Conservation (phyloP, 2,888 invertebrate species). For the Temnothorax ravouxi region DNA sequence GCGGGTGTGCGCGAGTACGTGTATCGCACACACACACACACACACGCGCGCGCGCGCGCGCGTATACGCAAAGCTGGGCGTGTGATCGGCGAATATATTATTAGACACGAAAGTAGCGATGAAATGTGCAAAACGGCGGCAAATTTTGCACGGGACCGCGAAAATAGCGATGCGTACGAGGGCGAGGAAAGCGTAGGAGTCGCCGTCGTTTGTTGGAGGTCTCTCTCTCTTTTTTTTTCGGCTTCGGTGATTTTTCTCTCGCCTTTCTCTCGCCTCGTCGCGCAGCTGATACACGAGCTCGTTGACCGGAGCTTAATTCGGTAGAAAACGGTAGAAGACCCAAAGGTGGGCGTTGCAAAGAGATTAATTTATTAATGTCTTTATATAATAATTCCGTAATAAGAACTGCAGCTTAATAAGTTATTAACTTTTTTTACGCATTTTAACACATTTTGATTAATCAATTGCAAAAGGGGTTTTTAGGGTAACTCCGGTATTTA, state of each 20-base stretch:
- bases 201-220: background rate
- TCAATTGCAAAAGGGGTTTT: background rate
- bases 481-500: no score
- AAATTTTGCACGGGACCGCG: slow-evolving; percentile 33
- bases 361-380: background rate
- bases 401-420: background rate
- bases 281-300: slow-evolving; percentile 28
- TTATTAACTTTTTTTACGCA: background rate
- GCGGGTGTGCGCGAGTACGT: background rate
- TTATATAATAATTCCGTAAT: background rate
- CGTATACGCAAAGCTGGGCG: background rate
- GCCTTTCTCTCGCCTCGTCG: slow-evolving; percentile 27
- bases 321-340: slow-evolving; percentile 8
- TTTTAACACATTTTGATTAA: background rate
- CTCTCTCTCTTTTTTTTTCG: background rate
- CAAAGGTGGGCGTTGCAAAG: background rate
- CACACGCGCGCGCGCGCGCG: no score
- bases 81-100: slow-evolving; percentile 63
- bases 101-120: slow-evolving; percentile 76
- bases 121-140: slow-evolving; percentile 48
- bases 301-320: slow-evolving; percentile 45
- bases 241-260: slow-evolving; percentile 33
- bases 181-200: slow-evolving; percentile 22
- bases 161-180: slow-evolving; percentile 47
- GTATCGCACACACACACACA: no score